These are phyloP conservation scores for Drosophila pseudoobscura DNA, from an alignment of 1,140 invertebrate genomes.

Conservation along the genomic window DNA sequence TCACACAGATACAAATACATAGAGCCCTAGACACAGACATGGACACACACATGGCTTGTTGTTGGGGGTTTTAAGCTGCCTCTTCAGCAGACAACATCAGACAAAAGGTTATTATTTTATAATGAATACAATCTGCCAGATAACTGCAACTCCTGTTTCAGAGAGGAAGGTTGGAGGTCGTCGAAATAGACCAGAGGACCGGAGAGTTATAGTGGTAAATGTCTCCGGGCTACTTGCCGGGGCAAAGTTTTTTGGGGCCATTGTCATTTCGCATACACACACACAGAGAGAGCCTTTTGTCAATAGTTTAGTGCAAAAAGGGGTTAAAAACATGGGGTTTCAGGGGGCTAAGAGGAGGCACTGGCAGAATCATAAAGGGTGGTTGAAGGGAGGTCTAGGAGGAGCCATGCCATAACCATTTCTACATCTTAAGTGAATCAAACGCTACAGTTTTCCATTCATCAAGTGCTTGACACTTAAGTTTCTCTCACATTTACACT, in stretches of 20 bases:
- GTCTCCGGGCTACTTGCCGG: conserved; percentile 20
- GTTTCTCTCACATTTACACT: conserved; percentile 2
- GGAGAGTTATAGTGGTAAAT: conserved; percentile 14
- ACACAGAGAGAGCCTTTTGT: conserved; percentile 18
- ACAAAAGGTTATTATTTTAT: conserved; percentile 82
- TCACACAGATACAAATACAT: conserved; percentile 4
- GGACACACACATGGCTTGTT: conserved; percentile 33
- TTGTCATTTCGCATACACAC: conserved; percentile 44
- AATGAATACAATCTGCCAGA: conserved; percentile 79
- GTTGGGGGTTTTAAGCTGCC: conserved; percentile 26
- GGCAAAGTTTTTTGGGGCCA: conserved; percentile 44
- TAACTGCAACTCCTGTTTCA: conserved; percentile 39
- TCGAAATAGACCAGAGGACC: not conserved
- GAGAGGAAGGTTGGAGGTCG: conserved; percentile 1
- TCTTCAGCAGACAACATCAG: conserved; percentile 42
- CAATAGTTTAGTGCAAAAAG: conserved; percentile 25
- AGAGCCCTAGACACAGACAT: conserved; percentile 24
- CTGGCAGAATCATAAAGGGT: too few species aligned
- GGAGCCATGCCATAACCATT: not conserved
- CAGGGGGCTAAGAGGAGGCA: not conserved
- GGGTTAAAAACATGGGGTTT: not conserved
- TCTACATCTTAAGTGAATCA: conserved; percentile 31
- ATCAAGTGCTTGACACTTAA: conserved; percentile 38
- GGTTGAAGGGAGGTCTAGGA: not conserved
- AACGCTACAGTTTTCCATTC: conserved; percentile 41